Evolutionary conservation across 2,888 invertebrate genomes (phyloP).

Genomic region (Hypselothyrea guttata): DNA sequence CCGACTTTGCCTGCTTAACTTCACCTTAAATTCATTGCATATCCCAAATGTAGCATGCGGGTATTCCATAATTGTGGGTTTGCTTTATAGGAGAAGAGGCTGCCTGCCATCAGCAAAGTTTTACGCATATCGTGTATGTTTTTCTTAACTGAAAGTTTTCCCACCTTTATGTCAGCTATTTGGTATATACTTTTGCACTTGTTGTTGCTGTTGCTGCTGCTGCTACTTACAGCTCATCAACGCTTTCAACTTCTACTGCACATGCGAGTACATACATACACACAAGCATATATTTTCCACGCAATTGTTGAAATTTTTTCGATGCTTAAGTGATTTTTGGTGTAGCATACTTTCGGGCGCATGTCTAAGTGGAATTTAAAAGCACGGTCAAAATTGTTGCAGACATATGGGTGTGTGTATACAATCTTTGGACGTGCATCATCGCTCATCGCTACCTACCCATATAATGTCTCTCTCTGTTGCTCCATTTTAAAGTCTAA

Average conservation of each 20-base stretch:
- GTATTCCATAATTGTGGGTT: too few species aligned
- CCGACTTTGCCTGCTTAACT: too few species aligned
- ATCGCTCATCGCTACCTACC: background rate
- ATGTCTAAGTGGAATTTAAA: conserved; percentile 22
- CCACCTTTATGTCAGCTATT: conserved; percentile 41
- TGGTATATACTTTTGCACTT: conserved; percentile 12
- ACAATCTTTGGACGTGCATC: background rate
- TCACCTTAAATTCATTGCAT: too few species aligned
- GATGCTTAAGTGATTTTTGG: conserved; percentile 68
- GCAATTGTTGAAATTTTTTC: conserved; percentile 57
- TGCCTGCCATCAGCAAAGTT: conserved; percentile 48
- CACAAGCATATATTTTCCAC: too few species aligned
- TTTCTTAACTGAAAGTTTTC: conserved; percentile 59
- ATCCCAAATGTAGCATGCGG: too few species aligned
- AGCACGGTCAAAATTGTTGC: conserved; percentile 22
- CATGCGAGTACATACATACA: too few species aligned
- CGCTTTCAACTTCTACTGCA: conserved; percentile 31
- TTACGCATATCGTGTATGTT: conserved; percentile 38
- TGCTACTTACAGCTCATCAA: conserved; percentile 35
- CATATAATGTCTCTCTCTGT: background rate
- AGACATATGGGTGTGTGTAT: too few species aligned
- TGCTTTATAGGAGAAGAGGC: background rate
- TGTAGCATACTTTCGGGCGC: conserved; percentile 61
- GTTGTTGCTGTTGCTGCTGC: conserved; percentile 17
- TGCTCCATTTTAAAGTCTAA: background rate